phyloP scores from a whole-genome alignment of 2,113 vertebrate species.

The Aldabrachelys gigantea region DNA sequence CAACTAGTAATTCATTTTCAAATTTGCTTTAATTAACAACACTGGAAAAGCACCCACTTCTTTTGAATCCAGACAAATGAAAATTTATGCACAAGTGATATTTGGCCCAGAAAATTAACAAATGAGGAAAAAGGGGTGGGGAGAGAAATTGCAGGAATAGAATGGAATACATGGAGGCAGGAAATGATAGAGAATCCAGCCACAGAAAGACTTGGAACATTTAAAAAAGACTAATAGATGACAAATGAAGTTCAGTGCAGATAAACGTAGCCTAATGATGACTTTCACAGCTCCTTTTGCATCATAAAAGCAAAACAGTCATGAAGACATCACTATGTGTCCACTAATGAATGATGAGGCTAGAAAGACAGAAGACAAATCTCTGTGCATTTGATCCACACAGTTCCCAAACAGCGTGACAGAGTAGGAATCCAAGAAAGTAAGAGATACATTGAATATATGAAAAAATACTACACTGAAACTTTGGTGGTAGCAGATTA shows the following conservation, averaged over 20 bases:
- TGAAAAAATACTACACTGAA: background rate
- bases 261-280: constrained; percentile 74
- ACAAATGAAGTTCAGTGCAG: constrained; percentile 64
- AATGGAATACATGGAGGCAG: constrained; percentile 25
- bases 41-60: constrained; percentile 18
- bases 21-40: constrained; percentile 53
- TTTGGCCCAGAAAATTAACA: constrained; percentile 1
- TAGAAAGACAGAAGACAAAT: constrained; percentile 70
- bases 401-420: constrained; percentile 47
- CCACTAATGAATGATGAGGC: constrained; percentile 75
- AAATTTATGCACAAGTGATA: constrained; percentile 37
- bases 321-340: constrained; percentile 55
- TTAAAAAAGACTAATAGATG: constrained; percentile 66
- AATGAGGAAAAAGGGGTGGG: background rate
- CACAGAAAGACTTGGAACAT: constrained; percentile 18
- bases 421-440: constrained; percentile 18
- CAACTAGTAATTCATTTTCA: constrained; percentile 55
- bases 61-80: constrained; percentile 52
- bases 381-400: constrained; percentile 46
- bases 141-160: constrained; percentile 12
- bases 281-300: constrained; percentile 70
- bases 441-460: background rate
- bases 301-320: constrained; percentile 66
- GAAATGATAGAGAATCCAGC: constrained; percentile 44
- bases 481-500: background rate